Evolutionary conservation across 2,113 vertebrate genomes (phyloP), one percentile per base, ranked within the genome.

Genomic region (Noturus placidus): DNA sequence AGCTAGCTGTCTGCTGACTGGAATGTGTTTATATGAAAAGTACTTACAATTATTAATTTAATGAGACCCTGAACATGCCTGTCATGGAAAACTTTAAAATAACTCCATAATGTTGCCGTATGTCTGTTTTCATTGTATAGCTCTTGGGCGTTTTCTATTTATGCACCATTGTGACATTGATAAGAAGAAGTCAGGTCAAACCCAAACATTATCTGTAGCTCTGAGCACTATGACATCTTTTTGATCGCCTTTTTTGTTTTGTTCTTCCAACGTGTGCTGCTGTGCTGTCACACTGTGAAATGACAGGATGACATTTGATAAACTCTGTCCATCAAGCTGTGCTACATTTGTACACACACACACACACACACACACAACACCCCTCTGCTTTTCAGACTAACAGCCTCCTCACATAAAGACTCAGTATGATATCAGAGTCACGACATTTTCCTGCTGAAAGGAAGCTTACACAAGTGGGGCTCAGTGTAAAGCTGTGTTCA

Each of bases 271-370:
- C 50, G 65, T 61, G 14, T 52, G 63, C 70, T 57, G 84, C 61
- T 79, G 70, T 61, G 42, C 59, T 42, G 42, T 56, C 83, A 82
- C 63, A 88, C 83, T 83, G 87, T 86, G 89, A 89, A 80, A 52
- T 82, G 83, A 83, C 72, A 35, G 83, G 87, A 83, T 86, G 89
- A 90, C 89, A 90, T 90, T 90, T 90, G 89, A 83, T 90, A 88
- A 88, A 88, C 87, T 90, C 79, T 88, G 85, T 89, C 89, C 87
- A 84, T 88, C 87, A 88, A 63, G 87, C 82, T 88, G 82, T 76
- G 85, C 85, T 78, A 84, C 78, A 70, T 87, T 86, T 77, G 77
- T 46, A 19, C 35, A 57, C 54, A 77, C 57, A 22, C 72, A 65
- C 85, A 56, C 56, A 77, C 67, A 59, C 52, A 30, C 11, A 57